Evolutionary conservation across 2,113 vertebrate genomes (phyloP), one percentile per base, ranked within the genome.

Genomic region (Microtus montanus): DNA sequence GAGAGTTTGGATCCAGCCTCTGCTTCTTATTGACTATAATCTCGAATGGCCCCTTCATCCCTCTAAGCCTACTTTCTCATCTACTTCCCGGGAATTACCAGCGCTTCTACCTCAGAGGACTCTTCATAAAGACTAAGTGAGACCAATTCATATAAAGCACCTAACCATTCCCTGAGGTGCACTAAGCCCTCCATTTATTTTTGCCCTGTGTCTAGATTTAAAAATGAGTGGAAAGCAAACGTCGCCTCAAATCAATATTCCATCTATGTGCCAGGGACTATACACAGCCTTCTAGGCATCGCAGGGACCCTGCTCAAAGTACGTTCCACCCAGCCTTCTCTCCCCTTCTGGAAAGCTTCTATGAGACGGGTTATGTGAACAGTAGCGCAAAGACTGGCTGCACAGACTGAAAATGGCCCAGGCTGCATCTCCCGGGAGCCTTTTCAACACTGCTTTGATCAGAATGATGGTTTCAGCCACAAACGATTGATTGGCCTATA

Each of bases 361-460:
- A 0, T 49, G 54, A 92, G 97, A 96, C n/a, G 52, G 95, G 95
- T 92, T 0, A 5, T 0, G 5, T 35, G 75, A 78, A 58, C 26
- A 58, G 77, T 0, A 3, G 9, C 17, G 24, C n/a, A 30, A 84
- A 85, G 5, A 22, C 71, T 26, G 1, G 63, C 92, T 85, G 73
- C 10, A 0, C 85, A 71, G 88, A 24, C 82, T 94, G 44, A 61
- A 93, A 93, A 95, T 91, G 96, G 89, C 71, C 49, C 90, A 33
- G 61, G 77, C 52, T 73, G 79, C 11, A 4, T 82, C 54, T 30
- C 49, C 78, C 74, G 12, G 41, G 54, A 94, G 96, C 54, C 63
- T 47, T 96, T 94, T 95, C 96, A 95, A 79, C 93, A 95, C 20
- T 91, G 85, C 95, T 97, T 96, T 96, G 87, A 92, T 93, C 92